Evolutionary conservation across 2,888 invertebrate species (phyloP).

Genomic region (Zygogramma bicolorata): DNA sequence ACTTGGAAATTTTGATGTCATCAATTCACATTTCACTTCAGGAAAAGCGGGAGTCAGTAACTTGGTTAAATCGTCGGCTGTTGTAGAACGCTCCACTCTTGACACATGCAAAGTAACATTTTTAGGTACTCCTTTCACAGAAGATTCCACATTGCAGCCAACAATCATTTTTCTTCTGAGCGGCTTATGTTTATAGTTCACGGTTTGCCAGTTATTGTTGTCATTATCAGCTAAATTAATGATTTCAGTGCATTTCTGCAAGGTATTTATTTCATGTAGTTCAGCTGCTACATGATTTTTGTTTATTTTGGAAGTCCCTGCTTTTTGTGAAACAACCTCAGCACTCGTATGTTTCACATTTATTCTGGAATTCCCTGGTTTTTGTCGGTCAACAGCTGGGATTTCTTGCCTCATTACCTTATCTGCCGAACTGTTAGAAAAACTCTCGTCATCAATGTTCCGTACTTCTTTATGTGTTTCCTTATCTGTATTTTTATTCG

Average conservation of each 20-base stretch:
- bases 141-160: slow-evolving; percentile 2
- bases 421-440: not conserved
- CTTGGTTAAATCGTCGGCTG: slow-evolving; percentile 7
- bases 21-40: slow-evolving; percentile 19
- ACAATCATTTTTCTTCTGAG: slow-evolving; percentile 9
- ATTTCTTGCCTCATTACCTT: not conserved
- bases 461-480: not conserved
- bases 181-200: not conserved
- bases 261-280: not conserved
- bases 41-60: slow-evolving; percentile 12
- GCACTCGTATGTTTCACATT: not conserved
- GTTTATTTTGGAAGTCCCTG: slow-evolving; percentile 1
- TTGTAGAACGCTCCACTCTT: not conserved
- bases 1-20: slow-evolving; percentile 6
- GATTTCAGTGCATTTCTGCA: not conserved
- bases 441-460: not conserved
- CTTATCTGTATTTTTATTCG: not conserved
- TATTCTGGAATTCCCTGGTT: not conserved
- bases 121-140: slow-evolving; percentile 7
- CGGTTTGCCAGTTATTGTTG: not conserved
- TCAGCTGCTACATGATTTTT: not conserved
- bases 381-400: not conserved
- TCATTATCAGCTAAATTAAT: not conserved
- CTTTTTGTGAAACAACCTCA: not conserved
- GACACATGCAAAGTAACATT: not conserved